Conservation (phyloP, 1,140 invertebrate genomes). For the Bicyclus anynana region DNA sequence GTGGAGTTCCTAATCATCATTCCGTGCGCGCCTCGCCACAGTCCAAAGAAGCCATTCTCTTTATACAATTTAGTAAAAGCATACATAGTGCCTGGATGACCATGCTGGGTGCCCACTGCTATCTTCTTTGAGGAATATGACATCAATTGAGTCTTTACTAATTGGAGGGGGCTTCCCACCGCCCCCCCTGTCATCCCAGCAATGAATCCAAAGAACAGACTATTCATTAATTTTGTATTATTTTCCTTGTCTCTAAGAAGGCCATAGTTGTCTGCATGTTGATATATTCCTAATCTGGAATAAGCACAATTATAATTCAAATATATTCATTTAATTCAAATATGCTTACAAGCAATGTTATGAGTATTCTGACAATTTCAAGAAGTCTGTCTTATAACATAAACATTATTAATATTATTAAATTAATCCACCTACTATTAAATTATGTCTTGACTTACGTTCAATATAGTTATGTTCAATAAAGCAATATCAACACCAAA, state of each 20-base stretch:
- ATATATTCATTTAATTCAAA: too few relatives aligned
- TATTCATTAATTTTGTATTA: slow-evolving; percentile 63
- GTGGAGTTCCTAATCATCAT: slow-evolving; percentile 80
- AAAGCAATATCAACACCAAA: too few relatives aligned
- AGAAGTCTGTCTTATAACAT: too few relatives aligned
- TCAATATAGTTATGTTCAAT: too few relatives aligned
- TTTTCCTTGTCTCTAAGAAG: slow-evolving; percentile 63
- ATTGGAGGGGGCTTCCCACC: slow-evolving; percentile 84
- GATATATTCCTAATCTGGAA: slow-evolving; percentile 74
- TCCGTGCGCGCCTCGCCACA: slow-evolving; percentile 88
- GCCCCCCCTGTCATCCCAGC: slow-evolving; percentile 64
- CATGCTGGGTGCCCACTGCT: slow-evolving; percentile 93
- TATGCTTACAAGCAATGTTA: too few relatives aligned
- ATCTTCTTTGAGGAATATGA: slow-evolving; percentile 86
- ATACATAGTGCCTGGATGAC: slow-evolving; percentile 82
- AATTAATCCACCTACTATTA: too few relatives aligned
- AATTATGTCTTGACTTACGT: too few relatives aligned
- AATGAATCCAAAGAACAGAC: slow-evolving; percentile 65
- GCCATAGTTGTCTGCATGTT: slow-evolving; percentile 71
- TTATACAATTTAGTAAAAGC: slow-evolving; percentile 85
- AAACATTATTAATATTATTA: too few relatives aligned
- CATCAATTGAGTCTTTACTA: slow-evolving; percentile 95
- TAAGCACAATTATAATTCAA: slow-evolving; percentile 18
- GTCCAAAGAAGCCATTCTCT: slow-evolving; percentile 83
- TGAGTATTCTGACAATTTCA: too few relatives aligned